Evolutionary conservation across 2,888 invertebrate genomes (phyloP).

Genomic region (Leucania comma): DNA sequence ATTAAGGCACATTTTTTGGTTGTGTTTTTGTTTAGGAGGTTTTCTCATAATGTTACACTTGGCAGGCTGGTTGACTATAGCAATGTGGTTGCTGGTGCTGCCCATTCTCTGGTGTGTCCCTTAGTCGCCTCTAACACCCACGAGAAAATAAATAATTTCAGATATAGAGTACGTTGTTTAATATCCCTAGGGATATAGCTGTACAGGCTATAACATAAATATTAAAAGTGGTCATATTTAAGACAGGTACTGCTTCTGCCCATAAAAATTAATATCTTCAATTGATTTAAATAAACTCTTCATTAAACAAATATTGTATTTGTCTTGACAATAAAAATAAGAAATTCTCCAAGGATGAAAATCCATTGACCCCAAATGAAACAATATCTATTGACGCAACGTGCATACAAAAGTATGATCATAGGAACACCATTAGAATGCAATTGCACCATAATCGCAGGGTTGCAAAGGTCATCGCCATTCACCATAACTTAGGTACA

Average conservation of each 20-base stretch:
- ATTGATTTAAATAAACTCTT: neutral
- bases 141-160: neutral
- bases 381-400: constrained; percentile 18
- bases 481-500: constrained; percentile 47
- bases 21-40: too few species aligned
- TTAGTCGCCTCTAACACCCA: too few species aligned
- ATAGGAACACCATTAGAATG: constrained; percentile 41
- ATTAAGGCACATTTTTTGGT: too few species aligned
- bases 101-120: too few species aligned
- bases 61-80: too few species aligned
- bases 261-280: too few species aligned
- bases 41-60: too few species aligned
- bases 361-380: neutral
- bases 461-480: constrained; percentile 51
- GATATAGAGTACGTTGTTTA: neutral
- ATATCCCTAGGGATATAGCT: neutral
- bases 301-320: neutral
- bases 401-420: constrained; percentile 32
- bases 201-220: too few species aligned
- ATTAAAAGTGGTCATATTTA: too few species aligned
- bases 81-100: too few species aligned
- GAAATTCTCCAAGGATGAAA: neutral
- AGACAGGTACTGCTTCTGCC: too few species aligned
- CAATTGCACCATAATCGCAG: constrained; percentile 51
- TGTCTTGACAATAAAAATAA: neutral